phyloP scores from a whole-genome alignment of 2,797 vertebrate species.

The Tauraco hartlaubi region DNA sequence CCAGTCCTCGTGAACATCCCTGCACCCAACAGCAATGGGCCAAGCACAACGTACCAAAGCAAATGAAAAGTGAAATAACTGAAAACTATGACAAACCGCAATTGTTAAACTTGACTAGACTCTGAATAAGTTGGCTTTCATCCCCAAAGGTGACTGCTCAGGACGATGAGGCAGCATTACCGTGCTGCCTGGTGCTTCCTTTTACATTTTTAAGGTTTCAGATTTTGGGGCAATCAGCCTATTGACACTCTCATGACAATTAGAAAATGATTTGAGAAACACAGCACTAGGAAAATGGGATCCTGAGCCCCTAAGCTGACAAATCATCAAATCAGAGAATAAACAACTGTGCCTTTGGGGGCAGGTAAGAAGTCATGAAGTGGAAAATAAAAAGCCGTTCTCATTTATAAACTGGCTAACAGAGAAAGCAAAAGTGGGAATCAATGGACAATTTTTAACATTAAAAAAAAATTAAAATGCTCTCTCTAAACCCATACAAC shows the following conservation, averaged over 20 bases:
- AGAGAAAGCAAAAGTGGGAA: neutral
- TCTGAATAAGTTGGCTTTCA: neutral
- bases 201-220: neutral
- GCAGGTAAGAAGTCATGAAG: neutral
- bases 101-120: neutral
- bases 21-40: neutral
- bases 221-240: neutral
- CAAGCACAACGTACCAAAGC: rapidly evolving
- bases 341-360: neutral
- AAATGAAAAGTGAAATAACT: neutral
- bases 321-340: neutral
- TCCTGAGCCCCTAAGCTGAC: neutral
- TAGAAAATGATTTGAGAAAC: neutral
- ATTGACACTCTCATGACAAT: neutral
- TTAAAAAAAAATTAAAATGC: neutral
- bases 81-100: neutral
- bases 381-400: neutral
- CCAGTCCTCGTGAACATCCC: neutral
- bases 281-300: neutral
- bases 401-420: neutral
- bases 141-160: neutral
- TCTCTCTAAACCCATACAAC: neutral
- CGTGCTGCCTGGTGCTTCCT: neutral
- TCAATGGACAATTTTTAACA: neutral
- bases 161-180: neutral